A percentile compares a stretch with the other conserved stretches of the same genome.
Evolutionary conservation across 2,888 invertebrate genomes (phyloP).

Genomic region (Selenia dentaria): DNA sequence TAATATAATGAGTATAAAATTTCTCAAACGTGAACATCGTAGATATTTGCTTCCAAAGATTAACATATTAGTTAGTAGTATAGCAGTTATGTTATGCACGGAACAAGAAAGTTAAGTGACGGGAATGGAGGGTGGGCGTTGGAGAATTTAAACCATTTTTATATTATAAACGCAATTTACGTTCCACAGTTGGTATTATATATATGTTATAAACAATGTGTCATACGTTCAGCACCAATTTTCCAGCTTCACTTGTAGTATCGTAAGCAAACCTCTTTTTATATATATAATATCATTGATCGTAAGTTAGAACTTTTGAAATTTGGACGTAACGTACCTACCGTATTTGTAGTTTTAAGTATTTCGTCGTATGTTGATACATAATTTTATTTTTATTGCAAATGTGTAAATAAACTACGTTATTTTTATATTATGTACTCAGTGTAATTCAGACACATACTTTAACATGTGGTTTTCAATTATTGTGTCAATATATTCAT

Average conservation of each 20-base stretch:
- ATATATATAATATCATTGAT: no score
- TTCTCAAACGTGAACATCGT: not conserved
- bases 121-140: no score
- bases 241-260: conserved; percentile 45
- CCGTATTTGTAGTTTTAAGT: conserved; percentile 51
- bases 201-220: no score
- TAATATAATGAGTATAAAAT: no score
- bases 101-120: no score
- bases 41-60: not conserved
- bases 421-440: conserved; percentile 30
- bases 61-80: not conserved
- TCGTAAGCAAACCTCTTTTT: no score
- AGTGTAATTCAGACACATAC: conserved; percentile 48
- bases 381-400: conserved; percentile 35
- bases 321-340: conserved; percentile 53
- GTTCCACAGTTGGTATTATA: no score
- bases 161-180: no score
- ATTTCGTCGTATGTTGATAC: conserved; percentile 63
- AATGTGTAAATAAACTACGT: conserved; percentile 46
- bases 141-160: no score
- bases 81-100: no score
- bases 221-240: conserved; percentile 22
- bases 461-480: conserved; percentile 68
- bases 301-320: conserved; percentile 58
- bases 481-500: conserved; percentile 67